Percentiles rank a stretch among this genome's conserved stretches.
Evolutionary conservation across 1,140 invertebrate species (phyloP).

Genomic region (Philotrypesis tridentata): DNA sequence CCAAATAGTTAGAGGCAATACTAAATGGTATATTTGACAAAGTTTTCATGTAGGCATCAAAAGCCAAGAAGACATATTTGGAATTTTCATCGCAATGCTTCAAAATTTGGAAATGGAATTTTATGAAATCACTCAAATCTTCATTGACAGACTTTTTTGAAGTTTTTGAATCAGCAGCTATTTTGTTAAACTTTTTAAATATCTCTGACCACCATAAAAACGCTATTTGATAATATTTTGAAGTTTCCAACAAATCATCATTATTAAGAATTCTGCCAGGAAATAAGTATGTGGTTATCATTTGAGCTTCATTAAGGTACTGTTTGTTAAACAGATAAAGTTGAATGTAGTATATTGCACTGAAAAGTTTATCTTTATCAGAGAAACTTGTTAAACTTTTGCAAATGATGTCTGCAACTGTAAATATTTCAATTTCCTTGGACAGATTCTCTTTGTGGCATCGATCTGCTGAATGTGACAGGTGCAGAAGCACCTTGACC

Average conservation of each 20-base stretch:
- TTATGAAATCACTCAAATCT: background rate
- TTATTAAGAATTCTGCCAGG: slow-evolving; percentile 32
- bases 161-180: background rate
- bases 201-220: slow-evolving; percentile 39
- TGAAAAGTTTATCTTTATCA: slow-evolving; percentile 55
- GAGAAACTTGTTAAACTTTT: slow-evolving; percentile 50
- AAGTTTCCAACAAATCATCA: slow-evolving; percentile 30
- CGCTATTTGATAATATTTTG: slow-evolving; percentile 37
- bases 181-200: slow-evolving; percentile 35
- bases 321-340: slow-evolving; percentile 53
- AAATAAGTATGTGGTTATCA: slow-evolving; percentile 53
- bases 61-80: slow-evolving; percentile 4
- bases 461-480: slow-evolving; percentile 55
- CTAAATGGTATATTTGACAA: background rate
- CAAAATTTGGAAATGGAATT: slow-evolving; percentile 38
- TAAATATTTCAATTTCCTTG: slow-evolving; percentile 50
- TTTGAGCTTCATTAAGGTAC: slow-evolving; percentile 57
- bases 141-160: slow-evolving; percentile 3
- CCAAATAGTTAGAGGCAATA: background rate
- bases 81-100: slow-evolving; percentile 31
- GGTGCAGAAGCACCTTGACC: slow-evolving; percentile 56
- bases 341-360: slow-evolving; percentile 58
- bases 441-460: slow-evolving; percentile 49
- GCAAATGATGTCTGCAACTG: slow-evolving; percentile 52
- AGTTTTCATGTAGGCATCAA: slow-evolving; percentile 31